phyloP scores from a whole-genome alignment of 2,888 invertebrate genomes.

The Baronia brevicornis region DNA sequence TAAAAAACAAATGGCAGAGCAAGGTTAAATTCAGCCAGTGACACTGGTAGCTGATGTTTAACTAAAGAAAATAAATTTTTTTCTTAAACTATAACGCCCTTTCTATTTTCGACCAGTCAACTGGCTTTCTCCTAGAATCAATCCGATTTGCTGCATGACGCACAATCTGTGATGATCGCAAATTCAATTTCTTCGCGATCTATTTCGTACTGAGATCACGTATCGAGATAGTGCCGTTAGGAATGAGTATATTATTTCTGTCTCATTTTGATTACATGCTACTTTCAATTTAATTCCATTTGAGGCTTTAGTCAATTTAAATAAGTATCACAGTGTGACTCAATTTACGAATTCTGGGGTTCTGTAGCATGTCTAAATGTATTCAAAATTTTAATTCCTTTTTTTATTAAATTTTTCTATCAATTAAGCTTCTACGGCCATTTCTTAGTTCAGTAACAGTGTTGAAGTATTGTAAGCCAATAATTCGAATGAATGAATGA shows the following conservation, averaged over 20 bases:
- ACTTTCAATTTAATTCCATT: too few relatives aligned
- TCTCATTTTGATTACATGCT: background rate
- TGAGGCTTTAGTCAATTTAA: too few relatives aligned
- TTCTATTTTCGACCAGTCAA: constrained; percentile 19
- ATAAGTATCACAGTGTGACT: too few relatives aligned
- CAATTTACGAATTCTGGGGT: too few relatives aligned
- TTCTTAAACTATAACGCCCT: constrained; percentile 14
- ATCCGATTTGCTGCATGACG: constrained; percentile 27
- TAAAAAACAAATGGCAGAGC: background rate
- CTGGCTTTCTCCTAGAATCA: constrained; percentile 50
- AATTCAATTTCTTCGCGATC: constrained; percentile 10
- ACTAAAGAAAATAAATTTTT: constrained; percentile 13
- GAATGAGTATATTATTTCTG: background rate
- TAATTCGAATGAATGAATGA: too few relatives aligned
- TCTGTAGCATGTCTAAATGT: too few relatives aligned
- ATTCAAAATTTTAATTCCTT: too few relatives aligned
- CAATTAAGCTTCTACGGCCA: too few relatives aligned
- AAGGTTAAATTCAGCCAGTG: background rate
- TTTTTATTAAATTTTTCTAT: too few relatives aligned
- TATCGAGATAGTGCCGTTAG: constrained; percentile 9
- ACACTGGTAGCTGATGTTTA: constrained; percentile 3
- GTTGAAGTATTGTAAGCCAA: too few relatives aligned
- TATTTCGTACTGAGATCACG: constrained; percentile 12
- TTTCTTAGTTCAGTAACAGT: too few relatives aligned
- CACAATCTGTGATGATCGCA: constrained; percentile 15